Base-by-base conservation (phyloP, 1,140 invertebrate species). In the Cotesia glomerata region DNA sequence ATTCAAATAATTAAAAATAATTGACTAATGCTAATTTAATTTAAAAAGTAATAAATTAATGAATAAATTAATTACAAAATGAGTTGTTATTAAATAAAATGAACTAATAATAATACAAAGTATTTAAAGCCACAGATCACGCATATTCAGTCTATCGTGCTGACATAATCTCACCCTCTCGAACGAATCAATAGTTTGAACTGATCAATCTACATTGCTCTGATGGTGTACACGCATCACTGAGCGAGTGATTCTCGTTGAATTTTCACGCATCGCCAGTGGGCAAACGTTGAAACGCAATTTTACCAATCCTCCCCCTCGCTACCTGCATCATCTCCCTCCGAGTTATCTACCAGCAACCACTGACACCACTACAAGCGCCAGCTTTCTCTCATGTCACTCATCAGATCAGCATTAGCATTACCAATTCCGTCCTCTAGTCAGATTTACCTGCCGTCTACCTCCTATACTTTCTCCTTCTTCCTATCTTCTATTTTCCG, bases 231-330 rank as follows among this genome's bases (percentile, higher is more conserved):
- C 5, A 45, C 39, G 39, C 39, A 54, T 54, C 13, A 54, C 11
- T 54, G 45, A 49, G 63, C 13, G 63, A 67, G 49, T 54, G 18
- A 39, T 51, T 54, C 45, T 18, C 49, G 39, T 49, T 49, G 65
- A 67, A 67, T 67, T 67, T 67, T 35, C 65, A 67, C 51, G 65
- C 34, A 39, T 67, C 65, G 65, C 65, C 65, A 14, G 65, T 39
- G 65, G 65, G 36, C 39, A 64, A 64, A 64, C 62, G 62, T 35
- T 49, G 52, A 54, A 67, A 39, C 51, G 65, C 39, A 67, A 67
- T 67, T 67, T 39, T 18, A 67, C 5, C 39, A 18, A 67, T 52
- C 51, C 36, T 67, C 14, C 39, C 58, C 14, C 62, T 36, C 62
- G n/a, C 36, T 3, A 32, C 18, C 59, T 13, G 18, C 62, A 64